Conservation (phyloP, 2,113 vertebrate genomes). For the Chrysemys picta region DNA sequence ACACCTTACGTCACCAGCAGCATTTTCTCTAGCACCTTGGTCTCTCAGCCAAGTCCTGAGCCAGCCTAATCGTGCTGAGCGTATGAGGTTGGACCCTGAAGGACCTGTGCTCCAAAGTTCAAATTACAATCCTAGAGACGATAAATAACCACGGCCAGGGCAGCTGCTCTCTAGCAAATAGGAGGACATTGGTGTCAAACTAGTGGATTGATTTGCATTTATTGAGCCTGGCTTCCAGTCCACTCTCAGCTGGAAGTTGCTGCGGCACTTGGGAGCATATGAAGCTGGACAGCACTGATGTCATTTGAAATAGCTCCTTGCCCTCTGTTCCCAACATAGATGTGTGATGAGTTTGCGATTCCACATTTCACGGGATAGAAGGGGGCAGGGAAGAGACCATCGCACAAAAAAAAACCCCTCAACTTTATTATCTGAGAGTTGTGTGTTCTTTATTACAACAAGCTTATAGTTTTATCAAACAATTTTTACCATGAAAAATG, state of each 20-base stretch:
- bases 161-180: background rate
- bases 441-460: too few species aligned
- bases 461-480: too few species aligned
- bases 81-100: fast-evolving
- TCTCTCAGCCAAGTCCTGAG: fast-evolving
- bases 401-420: too few species aligned
- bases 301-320: fast-evolving
- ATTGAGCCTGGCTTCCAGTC: background rate
- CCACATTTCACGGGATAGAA: too few species aligned
- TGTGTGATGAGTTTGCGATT: too few species aligned
- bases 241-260: background rate
- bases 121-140: background rate
- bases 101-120: fast-evolving
- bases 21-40: background rate
- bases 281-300: fast-evolving
- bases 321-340: fast-evolving
- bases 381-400: too few species aligned
- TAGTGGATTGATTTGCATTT: background rate
- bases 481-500: too few species aligned
- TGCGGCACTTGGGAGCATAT: background rate
- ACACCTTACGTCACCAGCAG: background rate
- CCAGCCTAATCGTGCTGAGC: background rate
- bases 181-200: fast-evolving
- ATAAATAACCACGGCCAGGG: background rate
- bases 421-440: too few species aligned